These are phyloP conservation scores for Arrhopalites spinosus DNA, from an alignment of 2,888 invertebrate genomes.

Conservation along the genomic window DNA sequence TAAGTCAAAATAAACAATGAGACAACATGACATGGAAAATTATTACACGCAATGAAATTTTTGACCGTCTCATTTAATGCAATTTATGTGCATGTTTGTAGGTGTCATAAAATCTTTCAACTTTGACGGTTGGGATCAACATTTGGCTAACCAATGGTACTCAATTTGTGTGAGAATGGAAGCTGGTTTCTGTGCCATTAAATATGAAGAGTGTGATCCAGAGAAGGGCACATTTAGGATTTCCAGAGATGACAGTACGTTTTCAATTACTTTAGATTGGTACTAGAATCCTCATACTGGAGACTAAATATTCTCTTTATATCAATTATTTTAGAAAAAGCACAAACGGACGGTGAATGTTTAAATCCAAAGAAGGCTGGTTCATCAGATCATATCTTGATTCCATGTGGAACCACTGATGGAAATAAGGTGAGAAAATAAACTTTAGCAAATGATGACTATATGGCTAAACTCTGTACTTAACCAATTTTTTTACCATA, in stretches of 20 bases:
- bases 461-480: not conserved
- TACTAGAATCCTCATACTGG: not conserved
- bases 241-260: slow-evolving; percentile 55
- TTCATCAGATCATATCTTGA: slow-evolving; percentile 55
- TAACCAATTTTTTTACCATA: not conserved
- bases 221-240: slow-evolving; percentile 56
- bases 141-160: slow-evolving; percentile 56
- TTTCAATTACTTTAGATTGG: not conserved
- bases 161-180: slow-evolving; percentile 56
- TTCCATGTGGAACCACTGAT: slow-evolving; percentile 56
- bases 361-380: slow-evolving; percentile 56
- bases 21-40: too few species aligned
- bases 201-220: slow-evolving; percentile 56
- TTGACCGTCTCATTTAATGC: too few species aligned
- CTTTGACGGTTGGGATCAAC: slow-evolving; percentile 56
- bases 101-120: slow-evolving; percentile 56
- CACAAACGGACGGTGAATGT: slow-evolving; percentile 56
- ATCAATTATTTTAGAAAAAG: slow-evolving; percentile 56
- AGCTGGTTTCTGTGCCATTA: slow-evolving; percentile 56
- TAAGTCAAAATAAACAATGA: slow-evolving; percentile 11
- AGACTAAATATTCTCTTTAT: too few species aligned
- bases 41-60: too few species aligned
- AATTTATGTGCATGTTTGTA: slow-evolving; percentile 22
- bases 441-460: too few species aligned
- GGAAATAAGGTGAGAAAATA: slow-evolving; percentile 54